Evolutionary conservation across 2,888 invertebrate genomes (phyloP).

Genomic region (Chrysodeixis includens): DNA sequence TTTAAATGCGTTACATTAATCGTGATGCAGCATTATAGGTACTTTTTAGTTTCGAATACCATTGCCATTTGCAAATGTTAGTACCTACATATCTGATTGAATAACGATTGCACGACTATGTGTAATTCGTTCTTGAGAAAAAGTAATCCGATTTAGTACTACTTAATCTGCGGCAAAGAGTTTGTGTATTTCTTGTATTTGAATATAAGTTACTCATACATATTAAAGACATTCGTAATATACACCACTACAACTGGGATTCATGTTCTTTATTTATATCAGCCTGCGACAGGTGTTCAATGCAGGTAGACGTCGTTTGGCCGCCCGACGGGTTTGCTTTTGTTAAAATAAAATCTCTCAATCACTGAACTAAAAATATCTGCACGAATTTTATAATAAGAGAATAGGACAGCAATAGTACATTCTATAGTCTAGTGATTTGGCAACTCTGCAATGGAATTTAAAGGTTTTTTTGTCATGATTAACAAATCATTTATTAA

Average conservation of each 20-base stretch:
- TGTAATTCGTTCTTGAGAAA: background rate
- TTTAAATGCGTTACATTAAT: constrained; percentile 59
- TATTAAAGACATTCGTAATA: constrained; percentile 7
- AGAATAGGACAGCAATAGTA: background rate
- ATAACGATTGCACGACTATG: background rate
- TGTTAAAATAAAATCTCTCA: constrained; percentile 67
- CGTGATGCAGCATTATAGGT: constrained; percentile 60
- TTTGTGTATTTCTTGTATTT: background rate
- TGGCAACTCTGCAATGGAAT: background rate
- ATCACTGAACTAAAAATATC: constrained; percentile 56
- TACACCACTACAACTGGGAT: constrained; percentile 38
- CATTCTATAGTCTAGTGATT: background rate
- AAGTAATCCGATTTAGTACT: background rate
- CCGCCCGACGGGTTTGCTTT: constrained; percentile 66
- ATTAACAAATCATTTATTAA: too few relatives aligned
- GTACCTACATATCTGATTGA: background rate
- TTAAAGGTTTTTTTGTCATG: too few relatives aligned
- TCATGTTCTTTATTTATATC: constrained; percentile 64
- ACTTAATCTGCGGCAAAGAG: background rate
- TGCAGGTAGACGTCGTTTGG: constrained; percentile 79
- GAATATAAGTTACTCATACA: background rate
- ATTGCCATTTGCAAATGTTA: constrained; percentile 30
- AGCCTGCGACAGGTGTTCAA: constrained; percentile 82
- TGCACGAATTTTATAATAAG: constrained; percentile 30
- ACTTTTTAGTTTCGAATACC: constrained; percentile 39